Conservation (phyloP, 2,113 vertebrate species). For the Rostratula benghalensis region DNA sequence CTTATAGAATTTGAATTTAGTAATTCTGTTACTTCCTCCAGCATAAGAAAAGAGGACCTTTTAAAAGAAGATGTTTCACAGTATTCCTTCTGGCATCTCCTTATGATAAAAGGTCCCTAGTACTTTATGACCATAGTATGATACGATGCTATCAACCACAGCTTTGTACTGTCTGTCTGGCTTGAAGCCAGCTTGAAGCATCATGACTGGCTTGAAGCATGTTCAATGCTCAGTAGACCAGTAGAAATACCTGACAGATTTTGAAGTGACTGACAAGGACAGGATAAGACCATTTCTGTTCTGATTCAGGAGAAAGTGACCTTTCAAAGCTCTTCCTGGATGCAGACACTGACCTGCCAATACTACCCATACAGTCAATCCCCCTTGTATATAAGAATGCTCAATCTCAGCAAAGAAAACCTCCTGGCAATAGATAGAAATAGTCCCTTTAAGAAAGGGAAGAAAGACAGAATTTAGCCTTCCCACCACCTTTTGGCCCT, state of each 20-base stretch:
- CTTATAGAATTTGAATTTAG: neutral
- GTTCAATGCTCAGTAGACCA: neutral
- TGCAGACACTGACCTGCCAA: neutral
- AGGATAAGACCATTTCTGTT: neutral
- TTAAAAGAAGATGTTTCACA: neutral
- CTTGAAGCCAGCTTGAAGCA: no score
- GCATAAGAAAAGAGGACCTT: neutral
- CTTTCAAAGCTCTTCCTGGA: neutral
- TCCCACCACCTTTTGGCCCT: neutral
- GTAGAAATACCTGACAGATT: neutral
- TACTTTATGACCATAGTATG: neutral
- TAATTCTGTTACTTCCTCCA: neutral
- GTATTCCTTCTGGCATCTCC: neutral
- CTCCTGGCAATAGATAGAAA: neutral
- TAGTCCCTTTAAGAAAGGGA: neutral
- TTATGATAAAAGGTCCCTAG: neutral
- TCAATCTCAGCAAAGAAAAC: neutral
- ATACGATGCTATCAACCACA: neutral
- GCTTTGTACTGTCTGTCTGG: no score
- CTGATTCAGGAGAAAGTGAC: neutral
- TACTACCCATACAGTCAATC: neutral
- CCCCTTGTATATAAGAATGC: neutral
- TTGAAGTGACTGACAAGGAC: neutral
- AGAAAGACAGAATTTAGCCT: neutral
- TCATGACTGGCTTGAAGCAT: neutral